Conservation (phyloP, 2,797 vertebrate species). For the Typhlichthys eigenmanni region DNA sequence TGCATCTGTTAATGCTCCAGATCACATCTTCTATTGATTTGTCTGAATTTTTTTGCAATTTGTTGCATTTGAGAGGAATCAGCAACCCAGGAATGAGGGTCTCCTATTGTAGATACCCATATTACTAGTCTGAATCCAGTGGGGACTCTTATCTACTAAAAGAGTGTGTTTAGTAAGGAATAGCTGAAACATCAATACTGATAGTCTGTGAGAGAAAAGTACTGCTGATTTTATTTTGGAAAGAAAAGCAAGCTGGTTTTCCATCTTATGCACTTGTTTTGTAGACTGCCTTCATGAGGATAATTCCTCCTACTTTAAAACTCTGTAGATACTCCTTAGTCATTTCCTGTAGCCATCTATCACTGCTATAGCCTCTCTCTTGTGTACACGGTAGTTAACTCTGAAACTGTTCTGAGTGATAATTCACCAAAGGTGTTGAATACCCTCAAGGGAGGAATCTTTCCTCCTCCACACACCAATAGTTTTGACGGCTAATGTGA, state of each 20-base stretch:
- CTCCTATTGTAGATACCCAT: background rate
- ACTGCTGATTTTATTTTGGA: too few relatives aligned
- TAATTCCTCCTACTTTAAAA: background rate
- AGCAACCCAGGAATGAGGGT: too few relatives aligned
- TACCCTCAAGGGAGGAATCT: conserved; percentile 33
- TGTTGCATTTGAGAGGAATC: background rate
- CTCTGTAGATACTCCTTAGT: background rate
- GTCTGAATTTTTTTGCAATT: too few relatives aligned
- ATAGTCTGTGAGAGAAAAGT: background rate
- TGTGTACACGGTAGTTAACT: conserved; percentile 26
- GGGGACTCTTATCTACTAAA: background rate
- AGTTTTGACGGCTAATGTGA: conserved; percentile 31
- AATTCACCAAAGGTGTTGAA: conserved; percentile 30
- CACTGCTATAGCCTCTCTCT: conserved; percentile 16
- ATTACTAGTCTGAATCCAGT: background rate
- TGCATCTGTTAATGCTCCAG: background rate
- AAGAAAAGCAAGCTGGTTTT: too few relatives aligned
- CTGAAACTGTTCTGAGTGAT: conserved; percentile 23
- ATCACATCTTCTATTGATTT: conserved; percentile 18
- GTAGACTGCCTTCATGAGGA: background rate
- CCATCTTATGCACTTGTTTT: too few relatives aligned
- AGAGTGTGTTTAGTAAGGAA: background rate
- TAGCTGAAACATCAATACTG: background rate
- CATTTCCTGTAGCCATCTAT: conserved; percentile 29
- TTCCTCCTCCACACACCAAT: conserved; percentile 35